These are phyloP conservation scores for Lochmaea capreae DNA, from an alignment of 2,888 invertebrate species.

Conservation along the genomic window DNA sequence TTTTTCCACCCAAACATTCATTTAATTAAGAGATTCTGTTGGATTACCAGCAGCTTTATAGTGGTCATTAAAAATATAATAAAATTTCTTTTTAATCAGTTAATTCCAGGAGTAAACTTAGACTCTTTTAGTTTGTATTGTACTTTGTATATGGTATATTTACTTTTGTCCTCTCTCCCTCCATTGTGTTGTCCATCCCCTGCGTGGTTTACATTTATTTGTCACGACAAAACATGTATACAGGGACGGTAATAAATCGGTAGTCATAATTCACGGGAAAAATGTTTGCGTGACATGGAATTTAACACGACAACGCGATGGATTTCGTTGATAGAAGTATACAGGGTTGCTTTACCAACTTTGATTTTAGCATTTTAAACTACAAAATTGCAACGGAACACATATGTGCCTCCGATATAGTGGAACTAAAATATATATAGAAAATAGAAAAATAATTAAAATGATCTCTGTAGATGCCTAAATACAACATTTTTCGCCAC, in stretches of 20 bases:
- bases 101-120: no score
- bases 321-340: neutral
- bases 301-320: constrained; percentile 4
- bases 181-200: neutral
- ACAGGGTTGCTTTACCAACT: neutral
- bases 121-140: no score
- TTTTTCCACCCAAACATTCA: constrained; percentile 38
- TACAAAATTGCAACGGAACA: neutral
- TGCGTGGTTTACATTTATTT: constrained; percentile 8
- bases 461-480: no score
- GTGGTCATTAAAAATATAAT: neutral
- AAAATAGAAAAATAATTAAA: no score
- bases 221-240: constrained; percentile 15
- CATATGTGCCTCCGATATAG: no score
- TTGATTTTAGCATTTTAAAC: neutral
- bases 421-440: no score
- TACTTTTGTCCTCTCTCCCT: neutral
- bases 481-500: no score
- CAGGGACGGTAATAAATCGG: constrained; percentile 9
- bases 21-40: constrained; percentile 43
- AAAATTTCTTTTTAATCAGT: no score
- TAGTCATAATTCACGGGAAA: constrained; percentile 7
- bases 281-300: constrained; percentile 11
- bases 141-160: no score
- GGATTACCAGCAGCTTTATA: constrained; percentile 28